Evolutionary conservation across 2,113 vertebrate genomes (phyloP), one percentile per base, ranked within the genome.

Genomic region (Falco punctatus): DNA sequence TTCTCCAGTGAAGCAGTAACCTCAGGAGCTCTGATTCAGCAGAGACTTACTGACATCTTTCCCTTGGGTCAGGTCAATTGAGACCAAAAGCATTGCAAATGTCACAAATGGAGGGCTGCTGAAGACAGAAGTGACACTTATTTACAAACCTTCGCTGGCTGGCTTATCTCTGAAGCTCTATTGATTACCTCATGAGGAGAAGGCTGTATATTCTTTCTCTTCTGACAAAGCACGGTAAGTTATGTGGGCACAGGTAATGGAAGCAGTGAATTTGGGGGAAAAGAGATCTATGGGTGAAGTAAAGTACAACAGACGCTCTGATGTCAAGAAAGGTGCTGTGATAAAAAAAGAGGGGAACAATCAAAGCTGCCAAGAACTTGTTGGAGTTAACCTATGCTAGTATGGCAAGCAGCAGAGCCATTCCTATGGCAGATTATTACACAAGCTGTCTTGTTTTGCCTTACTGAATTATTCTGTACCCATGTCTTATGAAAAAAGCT

Each of bases 111-210:
- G 84, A 72, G 82, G 70, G 55, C 49, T 96, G 70, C 13, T 90
- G 77, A 75, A 88, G 79, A 67, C 38, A 77, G 38, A 92, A 91
- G 71, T 83, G 91, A 62, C 85, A 58, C 51, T 38, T 77, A 78
- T 52, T 95, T 95, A 85, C 61, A 72, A 91, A 59, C 64, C 64
- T 90, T 62, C 67, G 54, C 92, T 94, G 51, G 57, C 74, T 96
- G 86, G 44, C 85, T 87, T 87, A 92, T 95, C 91, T 90, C 40
- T 64, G 93, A 78, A 97, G 69, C 48, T 22, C 54, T 97, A 95
- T 94, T 96, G 96, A 97, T 96, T 95, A 94, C 87, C 87, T 96
- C 58, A 64, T 24, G 91, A 96, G 35, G 58, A 97, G 70, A 49
- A 55, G 28, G 82, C 89, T 94, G 55, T 96, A 94, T 90, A 92